phyloP scores from a whole-genome alignment of 2,797 vertebrate species.

The Potorous gilbertii region DNA sequence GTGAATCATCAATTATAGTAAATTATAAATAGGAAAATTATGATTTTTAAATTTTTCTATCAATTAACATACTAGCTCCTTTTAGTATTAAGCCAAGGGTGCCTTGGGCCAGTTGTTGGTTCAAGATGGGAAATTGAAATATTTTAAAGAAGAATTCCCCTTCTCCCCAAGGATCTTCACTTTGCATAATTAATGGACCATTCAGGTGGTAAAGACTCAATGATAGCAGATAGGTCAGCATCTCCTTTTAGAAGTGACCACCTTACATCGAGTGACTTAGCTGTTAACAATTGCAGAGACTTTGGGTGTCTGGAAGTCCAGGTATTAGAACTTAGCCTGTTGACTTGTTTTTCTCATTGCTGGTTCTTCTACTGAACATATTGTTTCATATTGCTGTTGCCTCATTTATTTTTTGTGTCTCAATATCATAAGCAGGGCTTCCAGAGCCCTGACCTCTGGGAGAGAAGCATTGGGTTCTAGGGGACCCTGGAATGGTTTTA shows the following conservation, averaged over 20 bases:
- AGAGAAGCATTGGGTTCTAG: not conserved
- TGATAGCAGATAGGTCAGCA: not conserved
- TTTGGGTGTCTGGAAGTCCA: not conserved
- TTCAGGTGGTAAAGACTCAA: not conserved
- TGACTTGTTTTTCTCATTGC: fast-evolving
- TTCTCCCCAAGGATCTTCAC: slow-evolving; percentile 1
- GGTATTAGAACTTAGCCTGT: fast-evolving
- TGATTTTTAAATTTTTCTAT: not conserved
- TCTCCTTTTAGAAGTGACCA: not conserved
- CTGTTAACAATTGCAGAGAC: not conserved
- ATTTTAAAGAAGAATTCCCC: not conserved
- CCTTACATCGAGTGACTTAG: not conserved
- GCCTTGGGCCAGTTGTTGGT: not conserved
- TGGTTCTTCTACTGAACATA: not conserved
- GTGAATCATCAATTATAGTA: not conserved
- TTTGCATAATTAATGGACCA: not conserved
- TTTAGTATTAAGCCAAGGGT: not conserved
- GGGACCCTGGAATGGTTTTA: not conserved
- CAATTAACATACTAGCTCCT: not conserved
- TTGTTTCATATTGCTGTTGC: not conserved
- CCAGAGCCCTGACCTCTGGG: not conserved
- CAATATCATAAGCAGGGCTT: not conserved
- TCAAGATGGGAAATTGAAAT: not conserved
- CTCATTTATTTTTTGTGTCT: not conserved
- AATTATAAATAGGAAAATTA: not conserved